Percentiles rank a stretch among this genome's conserved stretches.
Conservation (phyloP, 2,888 invertebrate species). For the Cetonia aurata region DNA sequence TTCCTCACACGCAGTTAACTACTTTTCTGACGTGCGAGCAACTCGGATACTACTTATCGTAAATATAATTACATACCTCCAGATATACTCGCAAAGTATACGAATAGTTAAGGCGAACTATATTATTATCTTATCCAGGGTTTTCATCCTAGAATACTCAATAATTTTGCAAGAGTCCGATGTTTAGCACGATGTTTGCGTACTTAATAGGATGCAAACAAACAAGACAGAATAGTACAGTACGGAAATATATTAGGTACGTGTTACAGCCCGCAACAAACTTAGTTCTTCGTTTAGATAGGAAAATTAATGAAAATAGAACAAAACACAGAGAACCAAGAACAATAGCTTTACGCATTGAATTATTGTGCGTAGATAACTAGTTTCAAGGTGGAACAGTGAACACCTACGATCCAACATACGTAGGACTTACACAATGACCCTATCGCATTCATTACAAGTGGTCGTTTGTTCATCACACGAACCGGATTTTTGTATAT, state of each 20-base stretch:
- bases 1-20: too few species aligned
- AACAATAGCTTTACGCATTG: conserved; percentile 3
- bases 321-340: conserved; percentile 4
- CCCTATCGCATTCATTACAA: conserved; percentile 89
- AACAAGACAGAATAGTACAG: not conserved
- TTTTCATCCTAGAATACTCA: too few species aligned
- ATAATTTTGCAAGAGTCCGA: too few species aligned
- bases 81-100: too few species aligned
- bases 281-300: not conserved
- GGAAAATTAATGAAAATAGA: conserved; percentile 4
- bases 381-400: conserved; percentile 45
- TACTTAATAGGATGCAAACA: too few species aligned
- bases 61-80: too few species aligned
- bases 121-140: too few species aligned
- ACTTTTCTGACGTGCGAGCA: too few species aligned
- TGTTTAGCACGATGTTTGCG: too few species aligned
- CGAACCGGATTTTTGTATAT: conserved; percentile 61
- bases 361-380: conserved; percentile 8
- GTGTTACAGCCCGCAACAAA: conserved; percentile 1
- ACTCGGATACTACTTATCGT: too few species aligned
- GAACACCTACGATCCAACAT: conserved; percentile 50
- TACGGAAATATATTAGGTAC: not conserved
- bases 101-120: too few species aligned
- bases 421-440: conserved; percentile 85
- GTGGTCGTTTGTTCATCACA: conserved; percentile 71